Percentiles rank a stretch among this genome's conserved stretches.
These are phyloP conservation scores for Gobio gobio DNA, from an alignment of 2,113 vertebrate genomes.

Conservation along the genomic window DNA sequence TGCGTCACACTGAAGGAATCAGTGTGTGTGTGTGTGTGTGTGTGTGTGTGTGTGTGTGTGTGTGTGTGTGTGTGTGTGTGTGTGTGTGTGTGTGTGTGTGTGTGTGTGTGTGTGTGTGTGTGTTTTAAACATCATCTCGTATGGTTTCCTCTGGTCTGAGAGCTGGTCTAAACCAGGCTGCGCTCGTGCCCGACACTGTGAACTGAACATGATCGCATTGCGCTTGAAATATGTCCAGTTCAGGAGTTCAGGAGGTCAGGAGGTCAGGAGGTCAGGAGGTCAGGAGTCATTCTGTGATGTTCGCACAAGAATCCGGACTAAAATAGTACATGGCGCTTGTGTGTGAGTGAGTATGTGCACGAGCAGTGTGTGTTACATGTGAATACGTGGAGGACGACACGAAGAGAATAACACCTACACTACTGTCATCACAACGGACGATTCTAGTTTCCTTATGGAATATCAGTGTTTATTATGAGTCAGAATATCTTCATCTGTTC, in stretches of 20 bases:
- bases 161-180: background rate
- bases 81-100: too few relatives aligned
- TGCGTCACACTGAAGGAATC: too few relatives aligned
- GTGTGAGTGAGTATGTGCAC: background rate
- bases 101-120: too few relatives aligned
- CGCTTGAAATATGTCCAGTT: background rate
- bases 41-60: too few relatives aligned
- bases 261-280: background rate
- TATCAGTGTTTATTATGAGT: too few relatives aligned
- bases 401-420: background rate
- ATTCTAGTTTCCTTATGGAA: too few relatives aligned
- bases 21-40: too few relatives aligned
- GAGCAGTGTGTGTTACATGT: conserved; percentile 5
- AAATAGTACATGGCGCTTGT: background rate
- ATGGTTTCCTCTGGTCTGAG: background rate
- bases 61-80: too few relatives aligned
- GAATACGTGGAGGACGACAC: background rate
- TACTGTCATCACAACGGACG: too few relatives aligned
- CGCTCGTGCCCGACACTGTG: background rate
- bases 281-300: conserved; percentile 25
- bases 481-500: too few relatives aligned
- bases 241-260: too few relatives aligned
- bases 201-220: conserved; percentile 20
- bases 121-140: too few relatives aligned
- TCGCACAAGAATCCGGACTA: background rate